phyloP scores from a whole-genome alignment of 2,888 invertebrate species.

The Sarcophaga subvicina region DNA sequence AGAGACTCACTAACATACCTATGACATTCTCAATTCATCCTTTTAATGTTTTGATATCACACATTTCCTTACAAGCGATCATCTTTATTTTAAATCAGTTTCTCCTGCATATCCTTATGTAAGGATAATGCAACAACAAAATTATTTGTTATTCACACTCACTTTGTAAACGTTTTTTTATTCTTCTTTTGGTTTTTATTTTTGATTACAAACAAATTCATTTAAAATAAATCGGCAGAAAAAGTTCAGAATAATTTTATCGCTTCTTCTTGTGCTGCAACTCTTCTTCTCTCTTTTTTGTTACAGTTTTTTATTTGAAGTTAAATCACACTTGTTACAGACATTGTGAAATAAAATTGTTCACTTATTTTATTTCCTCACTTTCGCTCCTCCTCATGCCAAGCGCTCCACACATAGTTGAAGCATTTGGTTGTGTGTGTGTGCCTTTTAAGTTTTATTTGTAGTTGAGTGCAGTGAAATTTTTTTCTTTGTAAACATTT shows the following conservation, averaged over 20 bases:
- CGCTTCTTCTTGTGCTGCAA: too few species aligned
- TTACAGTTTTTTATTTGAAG: constrained; percentile 32
- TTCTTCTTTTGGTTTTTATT: neutral
- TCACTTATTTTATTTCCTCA: constrained; percentile 27
- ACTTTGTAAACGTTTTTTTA: neutral
- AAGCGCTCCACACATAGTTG: neutral
- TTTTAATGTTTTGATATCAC: too few species aligned
- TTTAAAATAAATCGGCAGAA: constrained; percentile 4
- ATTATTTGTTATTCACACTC: neutral
- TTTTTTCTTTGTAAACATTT: constrained; percentile 32
- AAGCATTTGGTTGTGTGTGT: constrained; percentile 3
- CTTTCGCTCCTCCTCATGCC: neutral
- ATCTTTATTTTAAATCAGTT: too few species aligned
- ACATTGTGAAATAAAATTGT: constrained; percentile 17
- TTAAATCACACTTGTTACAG: constrained; percentile 50
- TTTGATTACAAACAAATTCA: neutral
- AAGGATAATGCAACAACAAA: neutral
- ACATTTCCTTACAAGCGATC: too few species aligned
- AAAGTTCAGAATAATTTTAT: neutral
- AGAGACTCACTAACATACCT: too few species aligned
- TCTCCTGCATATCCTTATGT: too few species aligned
- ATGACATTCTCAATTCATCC: too few species aligned
- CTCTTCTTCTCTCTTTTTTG: neutral
- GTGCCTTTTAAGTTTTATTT: constrained; percentile 29
- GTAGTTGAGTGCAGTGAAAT: constrained; percentile 36